Percentiles rank a stretch among this genome's conserved stretches.
phyloP scores from a whole-genome alignment of 2,888 invertebrate genomes.

The Sceliomorpha sp. region DNA sequence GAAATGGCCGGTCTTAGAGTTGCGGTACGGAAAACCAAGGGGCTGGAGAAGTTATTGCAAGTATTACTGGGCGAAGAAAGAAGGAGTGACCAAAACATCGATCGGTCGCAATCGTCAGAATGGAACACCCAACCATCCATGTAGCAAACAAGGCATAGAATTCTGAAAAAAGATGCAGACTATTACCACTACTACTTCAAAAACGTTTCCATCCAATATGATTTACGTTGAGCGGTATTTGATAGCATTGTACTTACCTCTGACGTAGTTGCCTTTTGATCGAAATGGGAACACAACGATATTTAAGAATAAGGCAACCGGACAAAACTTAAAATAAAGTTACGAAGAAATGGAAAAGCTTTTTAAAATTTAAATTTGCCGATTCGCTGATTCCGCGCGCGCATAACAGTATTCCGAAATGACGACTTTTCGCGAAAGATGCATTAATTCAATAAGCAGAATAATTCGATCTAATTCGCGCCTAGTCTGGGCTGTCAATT shows the following conservation, averaged over 20 bases:
- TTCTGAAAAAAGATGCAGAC: conserved; percentile 38
- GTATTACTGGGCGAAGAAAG: conserved; percentile 47
- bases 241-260: conserved; percentile 21
- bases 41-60: conserved; percentile 47
- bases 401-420: conserved; percentile 62
- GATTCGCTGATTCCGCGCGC: too few species aligned
- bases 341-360: conserved; percentile 1
- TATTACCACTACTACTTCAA: conserved; percentile 42
- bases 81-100: conserved; percentile 39
- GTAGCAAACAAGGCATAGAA: conserved; percentile 43
- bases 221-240: conserved; percentile 32
- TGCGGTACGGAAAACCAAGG: conserved; percentile 32
- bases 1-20: conserved; percentile 22
- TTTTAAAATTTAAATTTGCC: too few species aligned
- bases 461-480: conserved; percentile 70
- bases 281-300: conserved; percentile 14
- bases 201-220: conserved; percentile 30
- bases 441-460: conserved; percentile 71
- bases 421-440: conserved; percentile 64
- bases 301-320: conserved; percentile 6
- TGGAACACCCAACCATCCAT: conserved; percentile 66
- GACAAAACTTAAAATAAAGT: too few species aligned
- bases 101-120: conserved; percentile 57
- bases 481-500: conserved; percentile 67
- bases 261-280: conserved; percentile 22